phyloP scores from a whole-genome alignment of 2,113 vertebrate genomes.

The Xenopus borealis region DNA sequence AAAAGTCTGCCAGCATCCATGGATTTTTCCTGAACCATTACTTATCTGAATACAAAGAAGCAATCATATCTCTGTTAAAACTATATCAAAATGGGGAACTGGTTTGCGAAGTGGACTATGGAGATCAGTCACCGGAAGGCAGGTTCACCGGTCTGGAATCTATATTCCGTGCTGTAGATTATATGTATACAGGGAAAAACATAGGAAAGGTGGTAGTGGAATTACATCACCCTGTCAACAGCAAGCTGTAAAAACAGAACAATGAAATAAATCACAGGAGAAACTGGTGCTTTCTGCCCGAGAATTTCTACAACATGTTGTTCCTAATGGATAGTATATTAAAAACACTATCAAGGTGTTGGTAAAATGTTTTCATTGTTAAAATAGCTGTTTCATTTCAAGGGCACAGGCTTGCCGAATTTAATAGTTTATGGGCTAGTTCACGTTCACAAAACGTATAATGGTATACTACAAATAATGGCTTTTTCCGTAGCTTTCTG shows the following conservation, averaged over 20 bases:
- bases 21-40: constrained; percentile 90
- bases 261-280: constrained; percentile 65
- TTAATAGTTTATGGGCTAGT: too few relatives aligned
- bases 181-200: constrained; percentile 90
- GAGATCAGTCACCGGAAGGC: constrained; percentile 71
- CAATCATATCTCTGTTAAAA: constrained; percentile 74
- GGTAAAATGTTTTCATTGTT: constrained; percentile 53
- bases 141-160: constrained; percentile 84
- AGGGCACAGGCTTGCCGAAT: neutral
- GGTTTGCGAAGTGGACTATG: constrained; percentile 80
- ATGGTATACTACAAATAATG: too few relatives aligned
- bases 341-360: constrained; percentile 58
- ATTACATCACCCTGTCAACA: constrained; percentile 72
- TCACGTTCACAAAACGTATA: too few relatives aligned
- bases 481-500: too few relatives aligned
- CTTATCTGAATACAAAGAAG: constrained; percentile 68
- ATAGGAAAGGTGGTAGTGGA: constrained; percentile 89
- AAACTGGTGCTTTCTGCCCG: constrained; percentile 56
- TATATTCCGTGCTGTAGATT: constrained; percentile 83
- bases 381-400: constrained; percentile 23
- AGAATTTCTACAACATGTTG: constrained; percentile 59
- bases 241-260: constrained; percentile 83
- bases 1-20: constrained; percentile 80
- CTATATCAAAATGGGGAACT: constrained; percentile 75
- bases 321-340: constrained; percentile 56